Base-by-base conservation (phyloP, 1,140 invertebrate species). In the Dufourea novaeangliae region DNA sequence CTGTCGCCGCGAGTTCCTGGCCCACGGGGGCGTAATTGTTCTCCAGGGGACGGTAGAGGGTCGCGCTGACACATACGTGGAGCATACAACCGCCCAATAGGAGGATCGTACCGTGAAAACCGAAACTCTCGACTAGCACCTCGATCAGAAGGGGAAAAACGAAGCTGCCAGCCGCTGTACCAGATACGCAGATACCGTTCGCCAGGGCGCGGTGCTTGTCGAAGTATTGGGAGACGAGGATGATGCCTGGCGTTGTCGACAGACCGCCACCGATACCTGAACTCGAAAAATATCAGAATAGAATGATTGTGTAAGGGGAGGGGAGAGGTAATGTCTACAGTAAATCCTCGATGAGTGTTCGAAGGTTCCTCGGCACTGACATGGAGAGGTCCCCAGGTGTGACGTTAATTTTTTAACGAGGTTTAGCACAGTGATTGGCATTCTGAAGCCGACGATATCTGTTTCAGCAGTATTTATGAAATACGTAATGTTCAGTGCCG, bases 221-320 rank as follows among this genome's bases (percentile, higher is more conserved):
- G 79, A 97, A 97, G 83, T 97, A 97, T 63, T 96, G 95, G 0
- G 96, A 96, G 0, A 96, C 96, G 54, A 97, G 95, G 1, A 96
- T 95, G 41, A 97, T 96, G 0, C 96, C 96, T 0, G 96, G 96
- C 3, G 96, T 96, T 12, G 96, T 96, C 1, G 95, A 96, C 0
- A 96, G 90, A 0, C 96, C 96, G 5, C 96, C 95, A 1, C 96
- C 96, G 63, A 97, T 95, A 61, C 96, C 96, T 96, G 86, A 12
- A 85, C 90, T 56, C 10, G 77, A 68, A 79, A 39, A 8, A 12
- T 7, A 29, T 50, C 6, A n/a, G n/a, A n/a, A 50, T 7, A 50
- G 5, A 22, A 20, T 50, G n/a, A n/a, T n/a, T n/a, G n/a, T n/a
- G n/a, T n/a, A n/a, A n/a, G n/a, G n/a, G n/a, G n/a, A n/a, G n/a